Conservation (phyloP, 1,140 invertebrate genomes). For the Drosophila lacertosa region DNA sequence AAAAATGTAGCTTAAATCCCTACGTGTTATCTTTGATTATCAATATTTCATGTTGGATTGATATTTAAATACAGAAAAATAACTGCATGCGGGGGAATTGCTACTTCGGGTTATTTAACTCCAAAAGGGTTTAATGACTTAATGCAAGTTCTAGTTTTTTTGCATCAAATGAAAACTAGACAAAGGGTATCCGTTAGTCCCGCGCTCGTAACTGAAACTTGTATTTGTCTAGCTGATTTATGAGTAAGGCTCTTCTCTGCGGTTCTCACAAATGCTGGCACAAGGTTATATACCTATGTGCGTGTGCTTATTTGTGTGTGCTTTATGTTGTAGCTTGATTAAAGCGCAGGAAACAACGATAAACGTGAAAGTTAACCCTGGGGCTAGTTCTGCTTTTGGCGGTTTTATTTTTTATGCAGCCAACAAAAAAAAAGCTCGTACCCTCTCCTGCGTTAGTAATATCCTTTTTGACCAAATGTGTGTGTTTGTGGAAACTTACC, state of each 20-base stretch:
- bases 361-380: slow-evolving; percentile 14
- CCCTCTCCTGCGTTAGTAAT: slow-evolving; percentile 51
- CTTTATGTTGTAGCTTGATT: slow-evolving; percentile 69
- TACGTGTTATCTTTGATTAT: too few species aligned
- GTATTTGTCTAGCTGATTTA: slow-evolving; percentile 77
- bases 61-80: too few species aligned
- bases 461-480: slow-evolving; percentile 38
- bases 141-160: too few species aligned
- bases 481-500: slow-evolving; percentile 85
- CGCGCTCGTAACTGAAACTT: background rate
- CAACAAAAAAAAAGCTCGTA: slow-evolving; percentile 9
- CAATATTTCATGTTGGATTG: too few species aligned
- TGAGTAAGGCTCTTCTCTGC: slow-evolving; percentile 43
- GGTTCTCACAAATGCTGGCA: slow-evolving; percentile 61
- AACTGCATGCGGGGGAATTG: slow-evolving; percentile 31
- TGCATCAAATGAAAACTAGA: too few species aligned
- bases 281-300: slow-evolving; percentile 40
- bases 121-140: too few species aligned
- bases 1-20: too few species aligned
- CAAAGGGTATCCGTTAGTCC: too few species aligned
- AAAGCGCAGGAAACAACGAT: slow-evolving; percentile 41
- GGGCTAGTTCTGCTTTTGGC: slow-evolving; percentile 1
- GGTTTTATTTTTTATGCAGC: slow-evolving; percentile 32
- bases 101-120: slow-evolving; percentile 68
- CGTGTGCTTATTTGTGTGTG: slow-evolving; percentile 14